Evolutionary conservation across 2,797 vertebrate species (phyloP).

Genomic region (Microtus californicus): DNA sequence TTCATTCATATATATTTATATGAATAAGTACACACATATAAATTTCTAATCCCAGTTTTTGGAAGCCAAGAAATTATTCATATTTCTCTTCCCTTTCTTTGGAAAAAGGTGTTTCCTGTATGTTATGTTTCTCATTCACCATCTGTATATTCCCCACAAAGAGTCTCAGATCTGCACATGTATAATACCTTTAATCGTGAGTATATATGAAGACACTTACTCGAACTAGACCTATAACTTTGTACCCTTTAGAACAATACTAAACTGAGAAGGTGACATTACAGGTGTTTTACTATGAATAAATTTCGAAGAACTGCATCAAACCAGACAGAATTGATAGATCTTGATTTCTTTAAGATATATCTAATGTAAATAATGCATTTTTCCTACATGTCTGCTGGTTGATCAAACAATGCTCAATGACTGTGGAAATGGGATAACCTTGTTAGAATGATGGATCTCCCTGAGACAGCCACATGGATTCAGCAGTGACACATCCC

Average conservation of each 20-base stretch:
- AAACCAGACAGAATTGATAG: not conserved
- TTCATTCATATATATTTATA: too few relatives aligned
- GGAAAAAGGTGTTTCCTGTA: not conserved
- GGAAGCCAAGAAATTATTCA: not conserved
- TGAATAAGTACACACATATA: not conserved
- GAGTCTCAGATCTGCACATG: not conserved
- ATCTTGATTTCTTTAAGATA: not conserved
- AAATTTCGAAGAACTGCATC: not conserved
- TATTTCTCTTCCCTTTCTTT: not conserved
- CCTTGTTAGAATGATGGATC: conserved; percentile 11
- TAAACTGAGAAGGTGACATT: conserved; percentile 3
- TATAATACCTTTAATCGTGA: not conserved
- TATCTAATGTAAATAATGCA: not conserved
- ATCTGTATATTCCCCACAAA: not conserved
- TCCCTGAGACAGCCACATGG: not conserved
- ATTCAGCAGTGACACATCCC: not conserved
- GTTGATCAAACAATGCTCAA: not conserved
- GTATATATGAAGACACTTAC: not conserved
- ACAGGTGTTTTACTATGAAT: not conserved
- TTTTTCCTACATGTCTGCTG: conserved; percentile 11
- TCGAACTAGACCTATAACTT: not conserved
- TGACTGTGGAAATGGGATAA: not conserved
- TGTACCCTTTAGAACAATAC: not conserved
- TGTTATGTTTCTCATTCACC: not conserved
- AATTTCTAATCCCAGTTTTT: not conserved